Percentiles rank a stretch among this genome's conserved stretches.
These are phyloP conservation scores for Axis porcinus DNA, from an alignment of 2,113 vertebrate species.

Conservation along the genomic window DNA sequence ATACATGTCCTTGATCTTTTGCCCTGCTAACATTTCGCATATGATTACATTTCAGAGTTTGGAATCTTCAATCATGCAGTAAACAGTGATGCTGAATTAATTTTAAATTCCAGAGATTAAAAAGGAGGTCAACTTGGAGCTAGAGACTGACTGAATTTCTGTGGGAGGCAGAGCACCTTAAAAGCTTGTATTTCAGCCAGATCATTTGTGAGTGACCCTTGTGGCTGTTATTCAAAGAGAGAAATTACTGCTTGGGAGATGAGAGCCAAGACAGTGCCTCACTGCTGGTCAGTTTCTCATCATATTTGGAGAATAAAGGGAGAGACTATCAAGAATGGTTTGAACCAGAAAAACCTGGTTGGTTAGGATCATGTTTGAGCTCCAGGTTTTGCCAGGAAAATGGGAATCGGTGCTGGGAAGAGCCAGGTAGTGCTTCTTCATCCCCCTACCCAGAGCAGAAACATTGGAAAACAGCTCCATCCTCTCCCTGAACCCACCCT, in stretches of 20 bases:
- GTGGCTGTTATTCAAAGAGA: background rate
- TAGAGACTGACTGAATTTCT: slow-evolving; percentile 31
- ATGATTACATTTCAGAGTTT: slow-evolving; percentile 57
- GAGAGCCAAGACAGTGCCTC: background rate
- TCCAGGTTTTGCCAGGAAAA: background rate
- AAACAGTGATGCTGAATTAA: slow-evolving; percentile 40
- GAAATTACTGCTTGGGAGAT: background rate
- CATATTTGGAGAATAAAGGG: background rate
- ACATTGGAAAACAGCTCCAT: background rate
- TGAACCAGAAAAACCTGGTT: background rate
- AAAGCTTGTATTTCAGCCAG: background rate
- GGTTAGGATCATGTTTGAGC: background rate
- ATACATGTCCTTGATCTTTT: slow-evolving; percentile 65
- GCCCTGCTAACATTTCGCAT: slow-evolving; percentile 65
- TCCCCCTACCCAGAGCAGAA: background rate
- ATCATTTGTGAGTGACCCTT: background rate
- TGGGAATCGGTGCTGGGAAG: background rate
- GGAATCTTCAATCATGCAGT: slow-evolving; percentile 47
- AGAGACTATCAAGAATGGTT: background rate
- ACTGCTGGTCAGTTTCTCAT: background rate
- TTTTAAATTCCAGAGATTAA: slow-evolving; percentile 63
- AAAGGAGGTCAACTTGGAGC: slow-evolving; percentile 36
- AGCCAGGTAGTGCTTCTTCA: background rate
- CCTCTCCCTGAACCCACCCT: background rate
- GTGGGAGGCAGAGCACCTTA: background rate